Base-by-base conservation (phyloP, 2,113 vertebrate genomes). In the Etheostoma spectabile region DNA sequence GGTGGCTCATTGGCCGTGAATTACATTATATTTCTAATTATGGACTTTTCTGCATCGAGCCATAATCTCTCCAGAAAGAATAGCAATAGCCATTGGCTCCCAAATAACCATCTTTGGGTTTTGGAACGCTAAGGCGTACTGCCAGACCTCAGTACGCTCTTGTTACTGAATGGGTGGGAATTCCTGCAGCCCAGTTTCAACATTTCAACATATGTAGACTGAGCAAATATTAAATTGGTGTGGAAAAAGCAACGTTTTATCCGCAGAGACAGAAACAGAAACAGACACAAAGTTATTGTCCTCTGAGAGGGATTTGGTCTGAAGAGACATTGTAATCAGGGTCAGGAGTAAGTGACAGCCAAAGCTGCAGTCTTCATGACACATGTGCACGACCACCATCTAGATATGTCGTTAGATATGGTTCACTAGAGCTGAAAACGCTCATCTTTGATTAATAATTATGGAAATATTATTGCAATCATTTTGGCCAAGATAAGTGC, bases 401-500 rank as follows among this genome's bases (percentile, higher is more conserved):
- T 60, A n/a, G n/a, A n/a, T n/a, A n/a, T n/a, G n/a, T n/a, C n/a
- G n/a, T n/a, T n/a, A n/a, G n/a, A n/a, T n/a, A n/a, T n/a, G n/a
- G n/a, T n/a, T n/a, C n/a, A n/a, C n/a, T 3, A 18, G 18, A 75
- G 61, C 19, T 52, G 33, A 74, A 61, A 61, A 79, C 57, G 2
- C 76, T 55, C 14, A 61, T 45, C 35, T 67, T 60, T 33, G 48
- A 70, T 70, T 53, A 63, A 42, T 77, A 56, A 72, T 71, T 65
- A 52, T 56, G 16, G 30, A 49, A 18, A 16, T 42, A 68, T 35
- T 46, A 46, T 38, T 77, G 46, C 48, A 70, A n/a, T 42, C 22
- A 49, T n/a, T 71, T 62, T 57, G n/a, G 15, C 52, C 27, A 51
- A 70, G 38, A 77, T 79, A 77, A 81, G 21, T 61, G 45, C 15